phyloP scores from a whole-genome alignment of 2,888 invertebrate species.

The Terebella lapidaria region DNA sequence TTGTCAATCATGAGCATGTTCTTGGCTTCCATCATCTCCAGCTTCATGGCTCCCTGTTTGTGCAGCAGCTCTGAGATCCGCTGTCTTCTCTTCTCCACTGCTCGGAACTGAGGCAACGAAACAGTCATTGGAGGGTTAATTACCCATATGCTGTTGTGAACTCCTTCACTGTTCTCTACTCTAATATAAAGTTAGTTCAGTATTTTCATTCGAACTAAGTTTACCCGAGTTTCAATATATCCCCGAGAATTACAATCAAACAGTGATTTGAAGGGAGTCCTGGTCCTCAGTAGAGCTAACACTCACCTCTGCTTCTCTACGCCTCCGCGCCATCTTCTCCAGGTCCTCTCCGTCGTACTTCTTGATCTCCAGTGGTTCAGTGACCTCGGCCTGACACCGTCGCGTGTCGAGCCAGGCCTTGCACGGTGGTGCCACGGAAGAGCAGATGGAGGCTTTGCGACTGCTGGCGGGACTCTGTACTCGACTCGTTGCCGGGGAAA shows the following conservation, averaged over 20 bases:
- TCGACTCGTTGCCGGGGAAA: not conserved
- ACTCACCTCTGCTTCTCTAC: conserved; percentile 48
- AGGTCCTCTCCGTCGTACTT: conserved; percentile 58
- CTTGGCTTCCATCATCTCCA: conserved; percentile 58
- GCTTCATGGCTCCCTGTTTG: conserved; percentile 56
- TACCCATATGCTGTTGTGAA: no score
- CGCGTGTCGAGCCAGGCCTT: conserved; percentile 41
- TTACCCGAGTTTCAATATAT: no score
- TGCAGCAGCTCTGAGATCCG: conserved; percentile 35
- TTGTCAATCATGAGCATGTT: conserved; percentile 58
- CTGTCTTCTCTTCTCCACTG: conserved; percentile 52
- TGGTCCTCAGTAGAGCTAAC: no score
- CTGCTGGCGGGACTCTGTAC: conserved; percentile 1
- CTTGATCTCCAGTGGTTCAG: conserved; percentile 45
- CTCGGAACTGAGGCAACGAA: conserved; percentile 45
- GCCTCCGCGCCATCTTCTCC: conserved; percentile 56
- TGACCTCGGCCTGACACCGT: conserved; percentile 27
- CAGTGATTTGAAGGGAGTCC: no score
- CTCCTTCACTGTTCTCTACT: no score
- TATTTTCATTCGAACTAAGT: no score
- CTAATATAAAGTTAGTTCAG: no score
- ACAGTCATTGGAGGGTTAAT: no score
- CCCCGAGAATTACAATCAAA: no score
- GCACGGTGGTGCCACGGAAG: conserved; percentile 5
- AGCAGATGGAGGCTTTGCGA: no score